Evolutionary conservation across 2,113 vertebrate species (phyloP), one percentile per base, ranked within the genome.

Genomic region (Colistium nudipinnis): DNA sequence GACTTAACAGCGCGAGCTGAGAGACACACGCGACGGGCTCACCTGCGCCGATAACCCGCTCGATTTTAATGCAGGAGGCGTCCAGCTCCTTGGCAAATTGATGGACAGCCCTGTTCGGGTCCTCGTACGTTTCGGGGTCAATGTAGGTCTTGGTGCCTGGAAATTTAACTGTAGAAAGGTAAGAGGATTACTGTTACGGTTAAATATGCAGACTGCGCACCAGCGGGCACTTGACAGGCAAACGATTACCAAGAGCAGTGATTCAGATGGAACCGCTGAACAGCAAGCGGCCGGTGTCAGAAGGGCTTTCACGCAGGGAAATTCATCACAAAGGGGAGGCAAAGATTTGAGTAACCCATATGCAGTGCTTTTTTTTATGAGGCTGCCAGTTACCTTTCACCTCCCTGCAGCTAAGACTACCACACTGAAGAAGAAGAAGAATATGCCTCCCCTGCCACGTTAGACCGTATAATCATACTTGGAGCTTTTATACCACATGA

Each of bases 81-180:
- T 99, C 98, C 92, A 99, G 94, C 93, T 99, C 98, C 94, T 98
- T 98, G 94, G 98, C 96, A 90, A 99, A 99, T 90, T 99, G 98
- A 95, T 98, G 97, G 94, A 99, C 96, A 91, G 98, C 97, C 93
- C 96, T 95, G 95, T 96, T 99, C 53, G 98, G 96, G 92, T 99
- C 98, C 88, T 98, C 97, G 70, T 98, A 98, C 89, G 96, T 98
- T 94, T 98, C 96, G 73, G 98, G 98, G 95, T 99, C 96, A 91
- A 98, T 97, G 95, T 99, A 99, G 88, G 96, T 98, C 95, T 98
- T 99, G 94, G 96, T 97, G 95, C 98, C 98, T 96, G 98, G 98
- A 96, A 99, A 98, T 98, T 98, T 99, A 94, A 98, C 97, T 98
- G 96, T 95, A 96, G 94, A 96, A 95, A 94, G 93, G 95, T 96